Percentiles rank a stretch among this genome's conserved stretches.
These are phyloP conservation scores for Bovichtus diacanthus DNA, from an alignment of 2,797 vertebrate species.

Conservation along the genomic window DNA sequence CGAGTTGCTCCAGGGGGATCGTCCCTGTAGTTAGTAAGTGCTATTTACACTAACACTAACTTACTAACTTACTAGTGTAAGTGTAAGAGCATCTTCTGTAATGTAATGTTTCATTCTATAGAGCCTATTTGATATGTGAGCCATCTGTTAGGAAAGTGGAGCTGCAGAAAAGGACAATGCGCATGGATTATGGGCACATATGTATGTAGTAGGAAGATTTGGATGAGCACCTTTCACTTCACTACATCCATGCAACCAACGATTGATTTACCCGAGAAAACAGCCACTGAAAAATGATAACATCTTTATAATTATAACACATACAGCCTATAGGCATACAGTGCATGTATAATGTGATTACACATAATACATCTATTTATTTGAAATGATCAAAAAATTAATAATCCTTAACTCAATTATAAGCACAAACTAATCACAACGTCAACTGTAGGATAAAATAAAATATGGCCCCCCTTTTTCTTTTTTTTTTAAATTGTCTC, in stretches of 20 bases:
- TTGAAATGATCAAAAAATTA: not conserved
- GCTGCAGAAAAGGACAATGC: not conserved
- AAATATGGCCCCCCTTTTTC: not conserved
- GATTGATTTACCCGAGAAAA: not conserved
- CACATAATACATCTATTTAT: not conserved
- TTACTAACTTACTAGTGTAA: too few relatives aligned
- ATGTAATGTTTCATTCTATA: not conserved
- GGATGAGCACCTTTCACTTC: not conserved
- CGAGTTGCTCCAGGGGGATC: too few relatives aligned
- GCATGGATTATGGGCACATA: not conserved
- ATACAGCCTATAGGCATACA: too few relatives aligned
- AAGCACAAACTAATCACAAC: not conserved
- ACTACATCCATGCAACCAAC: not conserved
- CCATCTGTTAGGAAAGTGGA: not conserved
- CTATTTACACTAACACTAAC: too few relatives aligned
- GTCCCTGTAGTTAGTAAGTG: too few relatives aligned
- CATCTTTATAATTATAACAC: not conserved
- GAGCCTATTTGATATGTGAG: not conserved
- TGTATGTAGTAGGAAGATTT: not conserved
- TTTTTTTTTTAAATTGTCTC: not conserved
- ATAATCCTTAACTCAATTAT: not conserved
- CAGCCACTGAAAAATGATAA: not conserved
- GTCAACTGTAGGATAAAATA: not conserved
- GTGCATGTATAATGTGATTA: not conserved
- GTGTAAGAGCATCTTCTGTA: too few relatives aligned